A percentile compares a stretch with the other conserved stretches of the same genome.
These are phyloP conservation scores for Calosoma granatense DNA, from an alignment of 1,140 invertebrate genomes.

Conservation along the genomic window DNA sequence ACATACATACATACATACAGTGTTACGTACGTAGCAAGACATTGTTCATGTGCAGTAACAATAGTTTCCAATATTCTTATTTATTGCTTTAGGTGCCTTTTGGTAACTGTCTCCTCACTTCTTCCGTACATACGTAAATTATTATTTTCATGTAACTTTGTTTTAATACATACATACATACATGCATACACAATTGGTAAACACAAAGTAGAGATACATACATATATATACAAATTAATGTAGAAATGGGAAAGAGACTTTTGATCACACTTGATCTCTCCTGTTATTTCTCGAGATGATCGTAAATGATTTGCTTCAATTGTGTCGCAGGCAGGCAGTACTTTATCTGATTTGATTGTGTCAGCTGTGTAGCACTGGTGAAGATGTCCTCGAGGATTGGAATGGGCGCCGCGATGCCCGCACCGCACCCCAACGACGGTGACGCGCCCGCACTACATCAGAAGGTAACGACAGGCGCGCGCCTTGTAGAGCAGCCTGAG, in stretches of 20 bases:
- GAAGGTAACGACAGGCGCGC: slow-evolving; percentile 4
- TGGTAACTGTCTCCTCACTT: too few relatives aligned
- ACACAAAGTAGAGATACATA: not conserved
- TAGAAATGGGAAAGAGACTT: too few relatives aligned
- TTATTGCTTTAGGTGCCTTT: slow-evolving; percentile 6
- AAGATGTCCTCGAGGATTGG: not conserved
- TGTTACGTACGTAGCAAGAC: too few relatives aligned
- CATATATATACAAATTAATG: too few relatives aligned
- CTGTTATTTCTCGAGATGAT: not conserved
- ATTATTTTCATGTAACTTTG: too few relatives aligned
- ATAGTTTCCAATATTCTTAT: not conserved
- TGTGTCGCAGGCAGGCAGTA: slow-evolving; percentile 1
- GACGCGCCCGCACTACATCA: not conserved
- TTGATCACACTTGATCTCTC: too few relatives aligned
- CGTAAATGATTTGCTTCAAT: not conserved
- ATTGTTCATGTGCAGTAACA: too few relatives aligned
- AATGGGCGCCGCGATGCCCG: not conserved
- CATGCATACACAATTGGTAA: too few relatives aligned
- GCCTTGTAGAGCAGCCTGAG: slow-evolving; percentile 7
- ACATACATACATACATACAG: too few relatives aligned
- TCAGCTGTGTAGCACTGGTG: not conserved
- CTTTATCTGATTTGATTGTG: not conserved
- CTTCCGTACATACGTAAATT: too few relatives aligned
- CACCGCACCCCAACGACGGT: not conserved
- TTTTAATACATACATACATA: too few relatives aligned